Evolutionary conservation across 2,888 invertebrate genomes (phyloP), one percentile per base, ranked within the genome.

Genomic region (Agonopterix heracliana): DNA sequence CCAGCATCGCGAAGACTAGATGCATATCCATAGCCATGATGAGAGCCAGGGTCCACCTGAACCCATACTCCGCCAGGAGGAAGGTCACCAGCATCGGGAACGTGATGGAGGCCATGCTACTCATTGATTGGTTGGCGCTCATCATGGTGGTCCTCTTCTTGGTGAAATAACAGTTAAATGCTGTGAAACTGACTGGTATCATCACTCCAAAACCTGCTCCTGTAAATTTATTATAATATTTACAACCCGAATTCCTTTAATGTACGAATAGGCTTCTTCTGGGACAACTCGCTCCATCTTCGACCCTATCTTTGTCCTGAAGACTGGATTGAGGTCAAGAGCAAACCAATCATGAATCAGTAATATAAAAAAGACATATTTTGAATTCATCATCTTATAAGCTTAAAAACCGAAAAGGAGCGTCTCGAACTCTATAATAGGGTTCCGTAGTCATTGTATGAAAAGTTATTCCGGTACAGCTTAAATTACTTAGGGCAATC

Each of bases 111-210:
- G 92, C 92, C 41, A 92, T 69, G 8, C 93, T 93, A 60, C 94
- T 92, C 55, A 93, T 76, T 0, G 92, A 90, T 71, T 95, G 95
- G n/a, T 93, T 91, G 9, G 92, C 89, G 50, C 93, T 92, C 93
- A 94, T 94, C 86, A 94, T 92, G 47, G 93, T 88, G 0, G 92
- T 92, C 5, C 94, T 87, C 63, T 90, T 92, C 61, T 91, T 90
- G 0, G 92, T 90, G 63, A 95, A 95, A 63, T 94, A 95, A 54
- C 91, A 90, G 62, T 95, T 94, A 61, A 95, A 93, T 5, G 92
- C 92, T 1, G 94, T 93, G 57, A 92, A 93, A 44, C 92, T 90
- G 2, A 94, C 90, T 38, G 94, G 94, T 53, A 94, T 86, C 83
- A 94, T 92, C 0, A 94, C 80, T 0, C 95, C 95, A 48, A 93